These are phyloP conservation scores for Brenthis daphne DNA, from an alignment of 2,888 invertebrate species.

Conservation along the genomic window DNA sequence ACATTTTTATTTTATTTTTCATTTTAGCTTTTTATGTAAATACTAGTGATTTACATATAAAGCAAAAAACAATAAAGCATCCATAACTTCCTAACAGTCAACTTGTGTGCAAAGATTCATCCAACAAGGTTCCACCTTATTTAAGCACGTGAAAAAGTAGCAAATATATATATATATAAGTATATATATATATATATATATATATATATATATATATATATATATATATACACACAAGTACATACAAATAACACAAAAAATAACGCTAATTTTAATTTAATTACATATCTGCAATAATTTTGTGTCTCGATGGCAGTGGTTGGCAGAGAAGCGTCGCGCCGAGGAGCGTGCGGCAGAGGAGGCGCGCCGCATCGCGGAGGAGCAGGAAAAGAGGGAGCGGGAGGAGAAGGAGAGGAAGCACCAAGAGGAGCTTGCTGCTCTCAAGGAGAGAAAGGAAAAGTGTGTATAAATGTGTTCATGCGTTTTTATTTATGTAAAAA, in stretches of 20 bases:
- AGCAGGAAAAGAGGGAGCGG: conserved; percentile 82
- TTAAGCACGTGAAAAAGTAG: too few relatives aligned
- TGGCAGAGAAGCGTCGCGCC: conserved; percentile 87
- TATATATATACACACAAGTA: too few relatives aligned
- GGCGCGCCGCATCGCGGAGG: conserved; percentile 83
- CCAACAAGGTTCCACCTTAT: too few relatives aligned
- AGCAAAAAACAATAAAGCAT: too few relatives aligned
- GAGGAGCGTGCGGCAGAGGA: conserved; percentile 86
- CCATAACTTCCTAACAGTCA: too few relatives aligned
- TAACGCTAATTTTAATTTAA: neutral
- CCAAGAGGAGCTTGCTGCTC: conserved; percentile 75
- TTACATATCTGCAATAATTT: neutral
- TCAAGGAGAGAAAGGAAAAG: conserved; percentile 80
- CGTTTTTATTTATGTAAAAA: neutral
- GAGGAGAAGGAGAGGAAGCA: conserved; percentile 78
- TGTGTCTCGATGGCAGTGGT: conserved; percentile 64
- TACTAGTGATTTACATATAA: too few relatives aligned
- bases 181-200: too few relatives aligned
- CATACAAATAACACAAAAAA: neutral
- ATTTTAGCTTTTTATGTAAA: too few relatives aligned
- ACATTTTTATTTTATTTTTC: too few relatives aligned
- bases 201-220: too few relatives aligned
- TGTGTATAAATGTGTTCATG: conserved; percentile 39
- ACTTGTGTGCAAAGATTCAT: too few relatives aligned
- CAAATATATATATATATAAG: too few relatives aligned